Evolutionary conservation across 2,797 vertebrate genomes (phyloP).

Genomic region (Channallabes apus): DNA sequence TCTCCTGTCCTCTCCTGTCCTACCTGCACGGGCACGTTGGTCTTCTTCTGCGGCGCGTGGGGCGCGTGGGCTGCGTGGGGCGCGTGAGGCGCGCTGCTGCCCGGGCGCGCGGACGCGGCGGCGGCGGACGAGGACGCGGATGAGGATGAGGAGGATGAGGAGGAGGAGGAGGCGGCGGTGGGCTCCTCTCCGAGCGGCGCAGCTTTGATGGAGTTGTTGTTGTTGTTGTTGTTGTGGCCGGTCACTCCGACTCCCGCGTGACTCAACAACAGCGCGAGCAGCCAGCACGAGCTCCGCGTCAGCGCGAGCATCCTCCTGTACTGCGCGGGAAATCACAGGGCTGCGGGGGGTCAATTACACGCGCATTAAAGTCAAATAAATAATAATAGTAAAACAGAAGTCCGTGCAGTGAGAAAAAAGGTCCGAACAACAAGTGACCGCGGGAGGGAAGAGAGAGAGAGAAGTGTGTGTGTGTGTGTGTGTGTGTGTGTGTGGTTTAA

Average conservation of each 20-base stretch:
- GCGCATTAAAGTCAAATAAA: too few relatives aligned
- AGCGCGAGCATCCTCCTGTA: slow-evolving; percentile 79
- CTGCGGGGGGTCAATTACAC: background rate
- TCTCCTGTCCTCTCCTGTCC: slow-evolving; percentile 1
- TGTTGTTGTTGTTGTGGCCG: slow-evolving; percentile 54
- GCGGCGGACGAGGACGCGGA: too few relatives aligned
- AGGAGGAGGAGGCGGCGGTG: slow-evolving; percentile 77
- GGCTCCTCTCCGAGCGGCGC: slow-evolving; percentile 79
- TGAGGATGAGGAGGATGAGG: too few relatives aligned
- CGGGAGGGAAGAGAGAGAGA: background rate
- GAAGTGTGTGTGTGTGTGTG: too few relatives aligned
- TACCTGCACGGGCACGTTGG: slow-evolving; percentile 73
- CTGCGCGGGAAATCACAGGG: background rate
- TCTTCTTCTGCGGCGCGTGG: slow-evolving; percentile 80
- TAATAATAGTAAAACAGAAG: background rate
- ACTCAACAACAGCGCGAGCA: slow-evolving; percentile 79
- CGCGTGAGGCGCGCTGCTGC: background rate
- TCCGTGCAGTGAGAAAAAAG: slow-evolving; percentile 11
- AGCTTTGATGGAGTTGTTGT: slow-evolving; percentile 97
- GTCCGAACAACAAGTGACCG: slow-evolving; percentile 6
- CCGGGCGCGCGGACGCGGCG: background rate
- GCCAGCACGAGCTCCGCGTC: slow-evolving; percentile 74
- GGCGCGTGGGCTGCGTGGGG: too few relatives aligned
- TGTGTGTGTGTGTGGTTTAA: background rate
- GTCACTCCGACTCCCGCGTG: slow-evolving; percentile 76